phyloP scores from a whole-genome alignment of 2,113 vertebrate genomes.

The Chaenocephalus aceratus region DNA sequence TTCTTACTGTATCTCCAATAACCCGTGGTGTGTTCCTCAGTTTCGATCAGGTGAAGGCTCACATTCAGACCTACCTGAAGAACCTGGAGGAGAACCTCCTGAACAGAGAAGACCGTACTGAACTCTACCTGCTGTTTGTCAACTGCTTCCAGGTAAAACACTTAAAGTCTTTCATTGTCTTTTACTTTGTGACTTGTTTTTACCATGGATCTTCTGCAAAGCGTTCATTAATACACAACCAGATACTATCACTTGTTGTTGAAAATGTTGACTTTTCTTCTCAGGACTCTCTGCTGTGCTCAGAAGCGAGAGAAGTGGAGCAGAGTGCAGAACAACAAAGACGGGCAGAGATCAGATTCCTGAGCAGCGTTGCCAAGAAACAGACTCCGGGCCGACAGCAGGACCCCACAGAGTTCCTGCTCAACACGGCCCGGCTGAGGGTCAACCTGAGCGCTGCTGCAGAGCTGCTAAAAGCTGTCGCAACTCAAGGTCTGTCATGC shows the following conservation, averaged over 20 bases:
- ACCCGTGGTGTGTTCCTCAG: slow-evolving; percentile 45
- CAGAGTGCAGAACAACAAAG: slow-evolving; percentile 11
- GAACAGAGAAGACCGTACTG: slow-evolving; percentile 65
- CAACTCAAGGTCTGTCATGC: slow-evolving; percentile 38
- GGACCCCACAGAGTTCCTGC: slow-evolving; percentile 80
- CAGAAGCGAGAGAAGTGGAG: slow-evolving; percentile 5
- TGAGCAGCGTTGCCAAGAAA: slow-evolving; percentile 71
- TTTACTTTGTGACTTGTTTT: too few species aligned
- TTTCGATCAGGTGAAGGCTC: slow-evolving; percentile 79
- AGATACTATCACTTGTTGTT: neutral
- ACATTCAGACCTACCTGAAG: slow-evolving; percentile 78
- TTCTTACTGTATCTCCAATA: neutral
- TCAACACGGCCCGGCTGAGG: slow-evolving; percentile 72
- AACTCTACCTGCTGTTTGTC: slow-evolving; percentile 83
- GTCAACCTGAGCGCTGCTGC: slow-evolving; percentile 74
- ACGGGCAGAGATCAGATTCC: slow-evolving; percentile 59
- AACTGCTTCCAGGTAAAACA: slow-evolving; percentile 83
- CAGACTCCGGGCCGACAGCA: slow-evolving; percentile 60
- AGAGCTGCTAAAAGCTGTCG: slow-evolving; percentile 45
- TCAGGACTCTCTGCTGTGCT: slow-evolving; percentile 77
- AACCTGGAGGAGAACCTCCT: slow-evolving; percentile 78
- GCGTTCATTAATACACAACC: too few species aligned
- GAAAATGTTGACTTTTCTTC: neutral
- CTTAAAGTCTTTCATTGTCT: neutral
- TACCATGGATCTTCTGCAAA: too few species aligned